A percentile compares a stretch with the other conserved stretches of the same genome.
Evolutionary conservation across 2,113 vertebrate species (phyloP).

Genomic region (Shinisaurus crocodilurus): DNA sequence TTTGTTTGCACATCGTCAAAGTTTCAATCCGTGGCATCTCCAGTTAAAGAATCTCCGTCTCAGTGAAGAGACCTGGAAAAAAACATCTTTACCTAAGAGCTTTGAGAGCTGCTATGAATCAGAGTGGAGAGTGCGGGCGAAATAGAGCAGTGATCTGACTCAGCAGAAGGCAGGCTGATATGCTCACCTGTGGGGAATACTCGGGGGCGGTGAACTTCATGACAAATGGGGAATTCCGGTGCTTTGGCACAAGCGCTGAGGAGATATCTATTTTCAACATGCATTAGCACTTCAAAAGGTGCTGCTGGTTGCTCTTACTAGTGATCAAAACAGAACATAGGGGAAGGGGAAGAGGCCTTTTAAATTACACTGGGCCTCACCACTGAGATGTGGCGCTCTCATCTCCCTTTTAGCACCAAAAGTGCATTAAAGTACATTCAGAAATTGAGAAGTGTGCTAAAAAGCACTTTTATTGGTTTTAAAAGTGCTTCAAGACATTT

Average conservation of each 20-base stretch:
- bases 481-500: slow-evolving; percentile 16
- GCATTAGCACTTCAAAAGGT: background rate
- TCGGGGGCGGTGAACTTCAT: background rate
- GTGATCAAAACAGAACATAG: background rate
- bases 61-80: background rate
- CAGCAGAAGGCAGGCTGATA: background rate
- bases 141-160: background rate
- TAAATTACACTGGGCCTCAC: background rate
- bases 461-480: slow-evolving; percentile 27
- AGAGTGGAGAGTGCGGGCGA: background rate
- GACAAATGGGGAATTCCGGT: background rate
- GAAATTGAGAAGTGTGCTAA: slow-evolving; percentile 12
- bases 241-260: background rate
- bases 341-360: background rate
- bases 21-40: background rate
- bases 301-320: background rate
- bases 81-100: background rate
- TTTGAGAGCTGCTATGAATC: background rate
- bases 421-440: slow-evolving; percentile 5
- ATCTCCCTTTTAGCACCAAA: background rate
- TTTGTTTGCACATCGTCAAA: background rate
- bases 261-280: background rate
- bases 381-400: background rate
- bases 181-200: background rate
- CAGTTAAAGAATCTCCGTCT: background rate